These are phyloP conservation scores for Recurvirostra avosetta DNA, from an alignment of 2,113 vertebrate species.

Conservation along the genomic window DNA sequence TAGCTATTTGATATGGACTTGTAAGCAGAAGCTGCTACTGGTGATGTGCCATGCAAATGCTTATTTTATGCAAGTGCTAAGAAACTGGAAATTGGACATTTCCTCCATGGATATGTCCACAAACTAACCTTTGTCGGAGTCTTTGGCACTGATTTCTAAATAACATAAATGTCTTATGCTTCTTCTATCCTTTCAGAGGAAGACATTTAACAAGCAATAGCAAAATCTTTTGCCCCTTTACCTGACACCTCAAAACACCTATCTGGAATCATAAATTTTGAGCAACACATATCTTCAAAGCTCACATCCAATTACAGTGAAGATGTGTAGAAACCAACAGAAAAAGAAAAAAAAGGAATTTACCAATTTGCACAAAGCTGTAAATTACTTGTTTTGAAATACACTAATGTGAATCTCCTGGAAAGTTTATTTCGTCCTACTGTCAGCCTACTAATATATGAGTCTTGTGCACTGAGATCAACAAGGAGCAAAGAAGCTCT, in stretches of 20 bases:
- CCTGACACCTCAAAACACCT: background rate
- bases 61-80: background rate
- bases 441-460: background rate
- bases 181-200: background rate
- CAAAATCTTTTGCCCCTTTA: background rate
- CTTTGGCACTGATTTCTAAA: background rate
- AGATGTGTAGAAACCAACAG: background rate
- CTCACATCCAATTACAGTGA: background rate
- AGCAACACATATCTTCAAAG: background rate
- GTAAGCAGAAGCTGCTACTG: background rate
- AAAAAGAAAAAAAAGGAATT: background rate
- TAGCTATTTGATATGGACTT: background rate
- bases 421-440: background rate
- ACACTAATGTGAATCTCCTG: background rate
- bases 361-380: background rate
- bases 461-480: background rate
- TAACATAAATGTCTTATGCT: background rate
- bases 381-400: background rate
- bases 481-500: background rate
- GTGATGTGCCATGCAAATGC: accelerated
- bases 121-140: background rate
- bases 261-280: background rate
- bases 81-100: background rate
- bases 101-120: background rate
- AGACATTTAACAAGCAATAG: background rate